These are phyloP conservation scores for Gobio gobio DNA, from an alignment of 2,113 vertebrate genomes.

Conservation along the genomic window DNA sequence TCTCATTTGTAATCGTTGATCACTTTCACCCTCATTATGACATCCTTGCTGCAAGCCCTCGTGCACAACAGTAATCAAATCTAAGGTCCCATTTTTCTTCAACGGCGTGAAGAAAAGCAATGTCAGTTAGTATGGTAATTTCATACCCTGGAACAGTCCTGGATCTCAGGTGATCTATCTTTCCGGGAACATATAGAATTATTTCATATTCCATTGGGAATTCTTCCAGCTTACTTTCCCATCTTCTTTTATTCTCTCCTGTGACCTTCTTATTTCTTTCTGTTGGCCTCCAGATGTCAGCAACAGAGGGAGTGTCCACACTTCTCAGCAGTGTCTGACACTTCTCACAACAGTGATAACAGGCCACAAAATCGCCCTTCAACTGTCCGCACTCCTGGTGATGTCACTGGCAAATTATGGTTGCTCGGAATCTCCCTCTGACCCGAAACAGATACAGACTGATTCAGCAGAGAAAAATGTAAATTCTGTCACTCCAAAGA, in stretches of 20 bases:
- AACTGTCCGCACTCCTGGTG: slow-evolving; percentile 58
- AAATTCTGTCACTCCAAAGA: background rate
- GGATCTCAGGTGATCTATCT: slow-evolving; percentile 10
- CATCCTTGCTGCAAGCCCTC: background rate
- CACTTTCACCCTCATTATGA: slow-evolving; percentile 7
- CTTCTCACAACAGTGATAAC: slow-evolving; percentile 79
- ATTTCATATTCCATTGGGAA: background rate
- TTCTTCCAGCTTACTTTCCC: background rate
- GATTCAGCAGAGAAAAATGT: background rate
- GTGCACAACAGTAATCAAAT: slow-evolving; percentile 3
- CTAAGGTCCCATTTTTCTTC: background rate
- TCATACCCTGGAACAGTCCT: background rate
- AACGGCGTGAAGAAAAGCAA: background rate
- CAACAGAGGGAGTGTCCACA: slow-evolving; percentile 72
- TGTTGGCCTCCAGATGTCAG: slow-evolving; percentile 73
- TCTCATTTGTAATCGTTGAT: background rate
- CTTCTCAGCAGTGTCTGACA: slow-evolving; percentile 75
- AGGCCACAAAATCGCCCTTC: slow-evolving; percentile 67
- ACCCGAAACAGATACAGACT: slow-evolving; percentile 2
- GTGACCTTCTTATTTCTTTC: background rate
- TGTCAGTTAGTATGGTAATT: slow-evolving; percentile 16
- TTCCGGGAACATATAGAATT: background rate
- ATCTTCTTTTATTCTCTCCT: slow-evolving; percentile 6
- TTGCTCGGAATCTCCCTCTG: slow-evolving; percentile 7
- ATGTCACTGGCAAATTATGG: slow-evolving; percentile 7